These are phyloP conservation scores for Octopus bimaculoides DNA, from an alignment of 1,140 invertebrate genomes.

Conservation along the genomic window DNA sequence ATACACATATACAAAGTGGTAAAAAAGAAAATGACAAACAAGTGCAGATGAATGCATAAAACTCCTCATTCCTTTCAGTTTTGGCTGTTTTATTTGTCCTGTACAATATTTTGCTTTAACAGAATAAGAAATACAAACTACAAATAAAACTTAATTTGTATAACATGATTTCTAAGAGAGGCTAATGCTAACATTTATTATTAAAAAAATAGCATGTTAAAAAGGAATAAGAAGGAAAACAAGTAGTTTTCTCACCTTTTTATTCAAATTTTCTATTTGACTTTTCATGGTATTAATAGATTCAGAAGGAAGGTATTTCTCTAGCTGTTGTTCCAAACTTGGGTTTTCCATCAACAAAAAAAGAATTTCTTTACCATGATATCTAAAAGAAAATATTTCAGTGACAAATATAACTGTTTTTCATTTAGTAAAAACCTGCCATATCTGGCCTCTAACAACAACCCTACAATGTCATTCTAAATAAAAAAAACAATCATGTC, in stretches of 20 bases:
- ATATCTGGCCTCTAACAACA: too few species aligned
- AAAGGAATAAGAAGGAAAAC: neutral
- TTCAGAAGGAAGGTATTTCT: constrained; percentile 67
- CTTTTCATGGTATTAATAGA: constrained; percentile 69
- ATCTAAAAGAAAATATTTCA: constrained; percentile 57
- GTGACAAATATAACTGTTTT: too few species aligned
- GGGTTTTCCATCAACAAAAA: constrained; percentile 63
- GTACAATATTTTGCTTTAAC: neutral
- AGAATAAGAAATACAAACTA: neutral
- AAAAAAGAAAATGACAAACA: too few species aligned
- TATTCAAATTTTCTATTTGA: constrained; percentile 64
- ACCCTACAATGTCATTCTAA: too few species aligned
- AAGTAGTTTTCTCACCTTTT: constrained; percentile 41
- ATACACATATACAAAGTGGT: too few species aligned
- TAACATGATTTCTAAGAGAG: neutral
- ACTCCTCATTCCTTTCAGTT: too few species aligned
- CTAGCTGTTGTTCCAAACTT: constrained; percentile 66
- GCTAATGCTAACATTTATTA: neutral
- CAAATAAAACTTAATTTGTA: neutral
- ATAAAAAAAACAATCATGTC: too few species aligned
- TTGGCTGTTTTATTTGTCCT: neutral
- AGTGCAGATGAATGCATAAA: too few species aligned
- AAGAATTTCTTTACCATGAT: constrained; percentile 70
- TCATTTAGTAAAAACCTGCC: too few species aligned
- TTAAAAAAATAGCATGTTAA: neutral